Percentiles rank a stretch among this genome's conserved stretches.
Evolutionary conservation across 1,140 invertebrate species (phyloP).

Genomic region (Carposina sasakii): DNA sequence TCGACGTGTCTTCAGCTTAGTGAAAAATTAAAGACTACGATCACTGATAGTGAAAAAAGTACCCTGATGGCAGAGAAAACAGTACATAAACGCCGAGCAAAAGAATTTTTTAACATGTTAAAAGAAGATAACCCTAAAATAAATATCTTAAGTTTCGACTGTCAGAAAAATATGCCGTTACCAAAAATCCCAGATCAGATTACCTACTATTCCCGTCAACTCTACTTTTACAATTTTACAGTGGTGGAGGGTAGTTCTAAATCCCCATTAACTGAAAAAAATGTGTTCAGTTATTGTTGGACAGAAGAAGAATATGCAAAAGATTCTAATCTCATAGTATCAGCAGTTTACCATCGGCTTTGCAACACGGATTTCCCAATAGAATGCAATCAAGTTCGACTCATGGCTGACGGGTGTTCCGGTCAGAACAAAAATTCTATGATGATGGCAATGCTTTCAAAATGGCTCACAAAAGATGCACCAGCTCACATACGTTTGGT

Average conservation of each 20-base stretch:
- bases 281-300: slow-evolving; percentile 36
- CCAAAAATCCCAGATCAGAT: slow-evolving; percentile 43
- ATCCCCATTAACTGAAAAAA: slow-evolving; percentile 22
- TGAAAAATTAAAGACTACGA: background rate
- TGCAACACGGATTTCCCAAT: slow-evolving; percentile 19
- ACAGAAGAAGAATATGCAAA: slow-evolving; percentile 35
- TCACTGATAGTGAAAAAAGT: background rate
- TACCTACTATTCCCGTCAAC: slow-evolving; percentile 43
- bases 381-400: slow-evolving; percentile 19
- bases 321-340: slow-evolving; percentile 40
- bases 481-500: slow-evolving; percentile 2
- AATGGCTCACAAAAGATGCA: slow-evolving; percentile 19
- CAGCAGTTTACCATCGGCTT: slow-evolving; percentile 32
- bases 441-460: slow-evolving; percentile 20
- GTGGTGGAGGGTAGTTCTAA: slow-evolving; percentile 38
- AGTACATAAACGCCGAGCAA: slow-evolving; percentile 34
- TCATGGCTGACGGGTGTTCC: slow-evolving; percentile 28
- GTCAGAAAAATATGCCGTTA: slow-evolving; percentile 46
- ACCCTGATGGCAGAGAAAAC: slow-evolving; percentile 19
- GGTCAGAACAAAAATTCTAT: slow-evolving; percentile 37
- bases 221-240: slow-evolving; percentile 51
- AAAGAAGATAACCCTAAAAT: slow-evolving; percentile 27
- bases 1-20: slow-evolving; percentile 1
- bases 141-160: slow-evolving; percentile 43
- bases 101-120: slow-evolving; percentile 37